Conservation (phyloP, 1,140 invertebrate species). For the Sitophilus oryzae region DNA sequence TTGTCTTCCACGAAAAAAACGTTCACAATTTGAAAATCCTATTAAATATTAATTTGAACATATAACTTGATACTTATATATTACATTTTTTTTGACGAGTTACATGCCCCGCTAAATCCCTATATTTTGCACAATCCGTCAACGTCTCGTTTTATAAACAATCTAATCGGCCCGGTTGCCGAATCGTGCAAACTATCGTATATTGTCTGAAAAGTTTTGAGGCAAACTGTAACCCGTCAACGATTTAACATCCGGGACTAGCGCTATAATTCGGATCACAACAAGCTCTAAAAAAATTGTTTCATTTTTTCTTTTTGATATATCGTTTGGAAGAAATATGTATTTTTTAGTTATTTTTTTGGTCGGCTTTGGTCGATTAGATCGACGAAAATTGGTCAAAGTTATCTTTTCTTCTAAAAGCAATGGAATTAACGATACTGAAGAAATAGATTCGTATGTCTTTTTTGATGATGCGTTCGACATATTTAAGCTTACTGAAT, state of each 20-base stretch:
- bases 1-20: not conserved
- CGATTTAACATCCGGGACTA: constrained; percentile 10
- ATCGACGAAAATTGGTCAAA: constrained; percentile 17
- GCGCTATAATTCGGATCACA: constrained; percentile 24
- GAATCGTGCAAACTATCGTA: not conserved
- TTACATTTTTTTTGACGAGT: constrained; percentile 5
- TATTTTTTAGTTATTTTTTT: constrained; percentile 10
- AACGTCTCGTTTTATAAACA: not conserved
- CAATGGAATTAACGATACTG: not conserved
- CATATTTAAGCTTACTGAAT: not conserved
- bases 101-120: not conserved
- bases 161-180: not conserved
- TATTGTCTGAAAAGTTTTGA: not conserved
- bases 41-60: constrained; percentile 20
- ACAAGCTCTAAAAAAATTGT: constrained; percentile 18
- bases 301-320: constrained; percentile 18
- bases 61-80: constrained; percentile 19
- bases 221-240: constrained; percentile 8
- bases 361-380: constrained; percentile 7
- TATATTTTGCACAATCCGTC: not conserved
- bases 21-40: constrained; percentile 19
- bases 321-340: constrained; percentile 17
- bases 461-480: not conserved
- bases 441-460: not conserved
- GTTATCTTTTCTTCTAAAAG: not conserved